phyloP scores from a whole-genome alignment of 2,888 invertebrate species.

The Pachliopta kotzebuea region DNA sequence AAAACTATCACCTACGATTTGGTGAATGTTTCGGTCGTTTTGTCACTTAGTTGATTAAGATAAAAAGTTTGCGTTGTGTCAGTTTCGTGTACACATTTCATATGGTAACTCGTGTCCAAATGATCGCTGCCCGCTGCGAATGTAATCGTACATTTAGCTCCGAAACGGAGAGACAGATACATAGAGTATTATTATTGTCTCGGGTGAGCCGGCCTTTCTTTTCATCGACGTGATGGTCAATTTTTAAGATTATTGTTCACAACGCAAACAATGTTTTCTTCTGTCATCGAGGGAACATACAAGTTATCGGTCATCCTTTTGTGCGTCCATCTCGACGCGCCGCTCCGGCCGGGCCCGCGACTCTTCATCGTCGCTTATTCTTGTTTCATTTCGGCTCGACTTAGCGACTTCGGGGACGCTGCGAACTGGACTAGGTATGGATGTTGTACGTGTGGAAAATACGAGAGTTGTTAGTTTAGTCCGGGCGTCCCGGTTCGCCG shows the following conservation, averaged over 20 bases:
- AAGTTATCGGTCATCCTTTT: conserved; percentile 77
- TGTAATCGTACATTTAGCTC: conserved; percentile 18
- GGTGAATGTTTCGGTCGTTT: no score
- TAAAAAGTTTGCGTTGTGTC: neutral
- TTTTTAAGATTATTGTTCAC: conserved; percentile 56
- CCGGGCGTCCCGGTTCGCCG: conserved; percentile 66
- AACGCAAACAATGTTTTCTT: conserved; percentile 71
- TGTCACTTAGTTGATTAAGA: neutral
- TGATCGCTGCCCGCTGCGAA: conserved; percentile 23
- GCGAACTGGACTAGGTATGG: conserved; percentile 54
- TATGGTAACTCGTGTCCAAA: conserved; percentile 4
- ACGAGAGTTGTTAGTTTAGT: conserved; percentile 68
- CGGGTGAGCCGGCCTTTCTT: conserved; percentile 40
- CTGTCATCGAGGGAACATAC: conserved; percentile 68
- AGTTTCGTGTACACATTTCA: neutral
- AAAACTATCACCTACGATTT: neutral
- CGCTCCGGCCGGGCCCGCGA: conserved; percentile 50
- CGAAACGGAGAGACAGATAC: conserved; percentile 9
- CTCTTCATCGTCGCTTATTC: conserved; percentile 39
- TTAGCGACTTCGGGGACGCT: conserved; percentile 46
- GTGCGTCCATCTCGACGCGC: conserved; percentile 67
- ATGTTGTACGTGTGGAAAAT: conserved; percentile 50
- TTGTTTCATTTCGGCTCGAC: conserved; percentile 56
- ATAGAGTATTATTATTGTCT: conserved; percentile 7
- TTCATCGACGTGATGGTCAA: conserved; percentile 58